Percentiles rank a stretch among this genome's conserved stretches.
Evolutionary conservation across 2,797 vertebrate genomes (phyloP).

Genomic region (Chaetodon trifasciatus): DNA sequence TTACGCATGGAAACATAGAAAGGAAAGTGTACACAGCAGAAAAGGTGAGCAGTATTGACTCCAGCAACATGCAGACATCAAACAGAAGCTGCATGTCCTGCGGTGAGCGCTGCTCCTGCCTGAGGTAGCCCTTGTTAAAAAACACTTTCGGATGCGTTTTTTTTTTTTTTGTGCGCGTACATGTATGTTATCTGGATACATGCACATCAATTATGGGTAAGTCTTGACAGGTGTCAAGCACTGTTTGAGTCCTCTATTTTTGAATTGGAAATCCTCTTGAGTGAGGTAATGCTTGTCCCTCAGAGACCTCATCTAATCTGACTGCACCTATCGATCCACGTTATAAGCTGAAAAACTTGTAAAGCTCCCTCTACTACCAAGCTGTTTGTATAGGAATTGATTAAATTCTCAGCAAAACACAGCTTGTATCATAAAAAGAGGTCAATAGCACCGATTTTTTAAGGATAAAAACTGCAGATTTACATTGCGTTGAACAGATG

Average conservation of each 20-base stretch:
- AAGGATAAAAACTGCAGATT: slow-evolving; percentile 31
- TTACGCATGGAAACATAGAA: not conserved
- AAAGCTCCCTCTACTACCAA: slow-evolving; percentile 25
- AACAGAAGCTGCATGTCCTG: slow-evolving; percentile 18
- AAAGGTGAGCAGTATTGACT: not conserved
- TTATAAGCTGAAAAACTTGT: slow-evolving; percentile 51
- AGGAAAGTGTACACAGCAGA: not conserved
- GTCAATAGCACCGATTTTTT: slow-evolving; percentile 40
- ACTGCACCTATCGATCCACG: slow-evolving; percentile 50
- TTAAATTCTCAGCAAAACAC: slow-evolving; percentile 54
- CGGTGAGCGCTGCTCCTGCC: slow-evolving; percentile 29
- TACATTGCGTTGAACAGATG: slow-evolving; percentile 41
- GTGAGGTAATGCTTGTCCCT: slow-evolving; percentile 29
- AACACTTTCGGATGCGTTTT: not conserved
- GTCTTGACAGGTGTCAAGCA: slow-evolving; percentile 44
- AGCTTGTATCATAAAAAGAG: slow-evolving; percentile 43
- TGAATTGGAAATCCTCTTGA: slow-evolving; percentile 41
- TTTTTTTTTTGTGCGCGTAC: not conserved
- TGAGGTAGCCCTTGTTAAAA: slow-evolving; percentile 21
- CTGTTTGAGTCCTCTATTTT: slow-evolving; percentile 28
- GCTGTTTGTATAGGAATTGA: slow-evolving; percentile 58
- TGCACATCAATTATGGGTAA: slow-evolving; percentile 32
- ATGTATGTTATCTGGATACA: slow-evolving; percentile 7
- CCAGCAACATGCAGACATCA: slow-evolving; percentile 26
- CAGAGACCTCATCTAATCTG: slow-evolving; percentile 58